Conservation (phyloP, 1,140 invertebrate species). For the Diprion similis region DNA sequence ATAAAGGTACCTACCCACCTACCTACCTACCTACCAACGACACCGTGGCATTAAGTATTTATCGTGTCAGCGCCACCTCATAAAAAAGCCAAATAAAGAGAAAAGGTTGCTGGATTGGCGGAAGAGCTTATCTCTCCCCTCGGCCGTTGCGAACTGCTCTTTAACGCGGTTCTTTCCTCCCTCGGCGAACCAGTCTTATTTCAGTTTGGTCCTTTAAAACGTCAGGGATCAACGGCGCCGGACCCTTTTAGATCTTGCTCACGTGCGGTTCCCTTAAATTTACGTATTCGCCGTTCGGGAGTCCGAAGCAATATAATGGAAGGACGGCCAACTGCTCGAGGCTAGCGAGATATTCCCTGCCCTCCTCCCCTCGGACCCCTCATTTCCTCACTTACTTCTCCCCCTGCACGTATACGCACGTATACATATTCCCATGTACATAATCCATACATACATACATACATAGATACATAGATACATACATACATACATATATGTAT, state of each 20-base stretch:
- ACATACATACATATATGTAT: too few species aligned
- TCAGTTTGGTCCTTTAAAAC: not conserved
- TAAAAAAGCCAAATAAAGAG: slow-evolving; percentile 5
- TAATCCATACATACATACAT: too few species aligned
- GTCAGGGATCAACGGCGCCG: not conserved
- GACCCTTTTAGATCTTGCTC: slow-evolving; percentile 2
- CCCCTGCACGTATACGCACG: too few species aligned
- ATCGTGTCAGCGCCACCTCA: not conserved
- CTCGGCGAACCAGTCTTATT: not conserved
- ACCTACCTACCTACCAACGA: too few species aligned
- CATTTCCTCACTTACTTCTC: too few species aligned
- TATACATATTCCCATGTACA: too few species aligned
- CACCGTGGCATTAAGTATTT: not conserved
- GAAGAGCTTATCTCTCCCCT: not conserved
- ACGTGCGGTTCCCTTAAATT: not conserved
- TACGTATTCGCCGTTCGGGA: not conserved
- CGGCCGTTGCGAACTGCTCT: not conserved
- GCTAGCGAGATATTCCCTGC: too few species aligned
- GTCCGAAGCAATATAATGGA: not conserved
- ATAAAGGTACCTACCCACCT: too few species aligned
- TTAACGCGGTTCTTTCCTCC: not conserved
- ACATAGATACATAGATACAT: too few species aligned
- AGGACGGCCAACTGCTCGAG: not conserved
- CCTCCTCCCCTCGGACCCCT: too few species aligned
- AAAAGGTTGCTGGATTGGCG: not conserved